Evolutionary conservation across 2,113 vertebrate species (phyloP), one percentile per base, ranked within the genome.

Genomic region (Stegastes partitus): DNA sequence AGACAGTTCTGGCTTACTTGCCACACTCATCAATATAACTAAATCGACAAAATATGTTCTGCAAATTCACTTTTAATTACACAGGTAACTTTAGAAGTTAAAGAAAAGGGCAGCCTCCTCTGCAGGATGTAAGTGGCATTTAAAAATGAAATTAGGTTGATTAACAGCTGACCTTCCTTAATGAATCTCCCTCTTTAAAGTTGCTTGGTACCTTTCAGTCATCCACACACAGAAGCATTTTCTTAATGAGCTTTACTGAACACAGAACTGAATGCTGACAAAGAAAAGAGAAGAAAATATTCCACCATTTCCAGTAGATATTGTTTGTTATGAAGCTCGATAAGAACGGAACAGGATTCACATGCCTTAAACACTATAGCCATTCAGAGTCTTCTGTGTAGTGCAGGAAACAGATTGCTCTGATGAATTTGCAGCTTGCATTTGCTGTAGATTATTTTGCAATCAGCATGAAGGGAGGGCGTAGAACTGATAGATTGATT

Each of bases 181-280:
- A 72, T 68, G 44, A 62, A 68, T 74, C 28, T 70, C 23, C 19
- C n/a, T 50, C 18, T 31, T 55, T 56, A 26, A 82, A 42, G 18
- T 19, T 15, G 21, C 10, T 6, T 14, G 25, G 50, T 34, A 53
- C 22, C 28, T 66, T 72, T 84, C 5, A 55, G 34, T 53, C 25
- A 53, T 54, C 14, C 16, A 14, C 50, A 74, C 18, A 57, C 12
- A 53, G 14, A 53, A 62, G 58, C 31, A 62, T 63, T 69, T 19
- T 16, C 39, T 59, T 71, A 22, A 72, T 59, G 19, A 68, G 5
- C 34, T 18, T 72, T 11, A 22, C 14, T 68, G 8, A 67, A 67
- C 44, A 56, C 15, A 57, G 19, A 14, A n/a, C 11, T 51, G 8
- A 55, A 11, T 12, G 37, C 15, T 19, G 39, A 64, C 8, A 5